phyloP scores from a whole-genome alignment of 92 coral and sea anemone species.

The Porites cylindrica region DNA sequence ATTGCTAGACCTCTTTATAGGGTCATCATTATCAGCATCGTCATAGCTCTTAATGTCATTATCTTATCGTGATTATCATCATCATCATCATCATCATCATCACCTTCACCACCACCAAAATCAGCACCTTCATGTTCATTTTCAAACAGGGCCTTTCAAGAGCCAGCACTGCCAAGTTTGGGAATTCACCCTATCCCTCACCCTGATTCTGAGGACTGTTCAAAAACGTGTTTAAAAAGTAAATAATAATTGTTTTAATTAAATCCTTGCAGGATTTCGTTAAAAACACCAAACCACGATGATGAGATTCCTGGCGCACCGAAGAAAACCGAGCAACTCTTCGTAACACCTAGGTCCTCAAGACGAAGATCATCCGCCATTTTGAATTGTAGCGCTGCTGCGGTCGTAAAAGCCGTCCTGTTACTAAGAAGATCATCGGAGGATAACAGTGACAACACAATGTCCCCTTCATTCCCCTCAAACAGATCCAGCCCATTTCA shows the following conservation, averaged over 20 bases:
- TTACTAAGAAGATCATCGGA: slow-evolving; percentile 62
- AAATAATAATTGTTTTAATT: background rate
- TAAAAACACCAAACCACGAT: slow-evolving; percentile 27
- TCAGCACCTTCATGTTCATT: too few relatives aligned
- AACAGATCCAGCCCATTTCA: background rate
- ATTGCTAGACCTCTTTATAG: too few relatives aligned
- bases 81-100: too few relatives aligned
- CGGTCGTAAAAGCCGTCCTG: slow-evolving; percentile 86
- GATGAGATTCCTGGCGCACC: slow-evolving; percentile 85
- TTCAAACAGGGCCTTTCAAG: too few relatives aligned
- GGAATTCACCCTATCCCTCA: too few relatives aligned
- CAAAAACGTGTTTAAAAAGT: too few relatives aligned
- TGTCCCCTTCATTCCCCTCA: background rate
- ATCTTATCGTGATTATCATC: too few relatives aligned
- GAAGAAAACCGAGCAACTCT: slow-evolving; percentile 63
- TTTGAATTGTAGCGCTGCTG: slow-evolving; percentile 80
- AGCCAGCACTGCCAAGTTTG: too few relatives aligned
- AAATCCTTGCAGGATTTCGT: background rate
- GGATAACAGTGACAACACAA: background rate
- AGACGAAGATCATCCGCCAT: slow-evolving; percentile 89
- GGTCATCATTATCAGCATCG: too few relatives aligned
- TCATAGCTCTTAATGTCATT: too few relatives aligned
- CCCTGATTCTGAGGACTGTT: too few relatives aligned
- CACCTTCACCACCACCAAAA: too few relatives aligned
- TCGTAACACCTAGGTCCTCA: slow-evolving; percentile 75